Conservation (phyloP, 1,140 invertebrate genomes). For the Leptinotarsa undecemlineata region DNA sequence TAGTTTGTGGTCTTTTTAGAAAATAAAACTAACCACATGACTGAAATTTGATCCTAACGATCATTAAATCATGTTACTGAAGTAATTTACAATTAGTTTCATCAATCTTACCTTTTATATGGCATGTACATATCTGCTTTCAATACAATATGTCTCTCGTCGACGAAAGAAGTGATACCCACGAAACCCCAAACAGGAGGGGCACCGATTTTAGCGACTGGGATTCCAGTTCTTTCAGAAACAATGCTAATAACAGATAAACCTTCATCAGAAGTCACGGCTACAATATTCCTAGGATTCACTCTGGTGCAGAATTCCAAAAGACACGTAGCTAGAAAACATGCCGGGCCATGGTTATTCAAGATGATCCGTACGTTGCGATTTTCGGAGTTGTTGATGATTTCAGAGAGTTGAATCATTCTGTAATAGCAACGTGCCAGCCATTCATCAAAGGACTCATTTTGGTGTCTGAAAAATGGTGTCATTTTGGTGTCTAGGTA, state of each 20-base stretch:
- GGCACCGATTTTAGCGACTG: constrained; percentile 56
- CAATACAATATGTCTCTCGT: constrained; percentile 56
- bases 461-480: constrained; percentile 32
- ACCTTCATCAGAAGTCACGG: constrained; percentile 58
- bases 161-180: constrained; percentile 58
- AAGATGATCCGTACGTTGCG: constrained; percentile 55
- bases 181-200: constrained; percentile 63
- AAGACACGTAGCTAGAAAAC: constrained; percentile 59
- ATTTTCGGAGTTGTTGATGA: constrained; percentile 56
- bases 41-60: no score
- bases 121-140: constrained; percentile 56
- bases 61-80: no score
- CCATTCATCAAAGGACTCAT: constrained; percentile 33
- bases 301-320: constrained; percentile 52
- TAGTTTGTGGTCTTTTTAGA: no score
- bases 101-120: constrained; percentile 44
- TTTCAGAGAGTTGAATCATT: constrained; percentile 38
- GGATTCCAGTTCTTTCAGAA: constrained; percentile 54
- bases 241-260: constrained; percentile 51
- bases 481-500: constrained; percentile 36
- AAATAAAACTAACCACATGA: no score
- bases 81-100: no score
- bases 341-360: constrained; percentile 57
- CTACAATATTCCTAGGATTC: constrained; percentile 56
- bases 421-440: constrained; percentile 34